Conservation (phyloP, 2,113 vertebrate genomes). For the Neodon shergylaensis region DNA sequence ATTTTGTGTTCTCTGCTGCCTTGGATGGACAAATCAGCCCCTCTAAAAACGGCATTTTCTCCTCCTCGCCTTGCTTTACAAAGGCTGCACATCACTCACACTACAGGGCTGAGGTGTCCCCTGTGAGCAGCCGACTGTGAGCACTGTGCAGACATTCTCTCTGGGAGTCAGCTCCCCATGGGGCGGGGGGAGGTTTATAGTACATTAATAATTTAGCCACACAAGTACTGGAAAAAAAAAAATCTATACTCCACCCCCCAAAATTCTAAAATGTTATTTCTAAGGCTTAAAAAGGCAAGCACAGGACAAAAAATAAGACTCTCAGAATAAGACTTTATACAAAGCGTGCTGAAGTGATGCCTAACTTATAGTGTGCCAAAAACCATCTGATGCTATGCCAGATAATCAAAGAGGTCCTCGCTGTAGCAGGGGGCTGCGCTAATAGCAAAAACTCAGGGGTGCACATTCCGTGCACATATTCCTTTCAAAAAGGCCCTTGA, state of each 20-base stretch:
- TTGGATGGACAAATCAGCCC: conserved; percentile 40
- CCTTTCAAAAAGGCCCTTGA: conserved; percentile 50
- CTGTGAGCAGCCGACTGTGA: background rate
- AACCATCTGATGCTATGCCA: background rate
- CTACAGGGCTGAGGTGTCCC: background rate
- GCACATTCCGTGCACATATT: background rate
- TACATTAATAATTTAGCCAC: background rate
- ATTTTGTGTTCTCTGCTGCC: conserved; percentile 35
- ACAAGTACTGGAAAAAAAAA: background rate
- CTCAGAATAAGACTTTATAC: background rate
- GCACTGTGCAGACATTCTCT: background rate
- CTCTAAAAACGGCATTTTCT: conserved; percentile 47
- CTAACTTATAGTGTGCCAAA: background rate
- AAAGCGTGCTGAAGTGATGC: background rate
- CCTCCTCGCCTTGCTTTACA: background rate
- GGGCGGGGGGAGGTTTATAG: background rate
- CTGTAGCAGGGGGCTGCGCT: background rate
- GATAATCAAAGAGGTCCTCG: background rate
- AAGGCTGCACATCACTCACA: conserved; percentile 15
- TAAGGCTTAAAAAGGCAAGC: conserved; percentile 28
- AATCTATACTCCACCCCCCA: background rate
- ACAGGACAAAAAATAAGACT: background rate
- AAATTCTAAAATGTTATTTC: conserved; percentile 45
- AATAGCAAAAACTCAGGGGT: background rate
- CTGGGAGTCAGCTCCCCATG: background rate